phyloP scores from a whole-genome alignment of 2,888 invertebrate species.

The Drosophila cracens region DNA sequence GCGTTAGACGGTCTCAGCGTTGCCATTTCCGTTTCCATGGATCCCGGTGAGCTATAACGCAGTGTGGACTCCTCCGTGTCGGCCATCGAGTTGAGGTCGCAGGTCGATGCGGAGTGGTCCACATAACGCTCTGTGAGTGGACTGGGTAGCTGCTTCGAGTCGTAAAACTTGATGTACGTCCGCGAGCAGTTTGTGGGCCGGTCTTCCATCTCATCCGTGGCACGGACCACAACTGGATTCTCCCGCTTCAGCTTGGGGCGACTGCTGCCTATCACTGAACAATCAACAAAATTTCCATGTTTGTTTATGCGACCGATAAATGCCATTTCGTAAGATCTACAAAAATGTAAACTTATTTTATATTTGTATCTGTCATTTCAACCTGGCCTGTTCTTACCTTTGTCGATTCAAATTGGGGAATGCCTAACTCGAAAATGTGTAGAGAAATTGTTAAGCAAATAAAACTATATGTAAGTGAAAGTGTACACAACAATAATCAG shows the following conservation, averaged over 20 bases:
- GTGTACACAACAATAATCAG: slow-evolving; percentile 54
- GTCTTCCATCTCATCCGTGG: not conserved
- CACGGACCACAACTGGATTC: not conserved
- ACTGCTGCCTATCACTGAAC: slow-evolving; percentile 17
- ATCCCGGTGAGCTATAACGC: slow-evolving; percentile 41
- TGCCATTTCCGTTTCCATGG: slow-evolving; percentile 30
- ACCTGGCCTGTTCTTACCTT: not conserved
- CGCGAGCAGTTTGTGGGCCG: slow-evolving; percentile 36
- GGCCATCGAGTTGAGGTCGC: slow-evolving; percentile 49
- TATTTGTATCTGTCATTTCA: not conserved
- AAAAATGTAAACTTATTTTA: not conserved
- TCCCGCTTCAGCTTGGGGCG: slow-evolving; percentile 7
- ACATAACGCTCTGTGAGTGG: slow-evolving; percentile 50
- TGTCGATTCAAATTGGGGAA: slow-evolving; percentile 10
- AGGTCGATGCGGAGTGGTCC: slow-evolving; percentile 60
- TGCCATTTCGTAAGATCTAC: slow-evolving; percentile 46
- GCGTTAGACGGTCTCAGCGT: slow-evolving; percentile 6
- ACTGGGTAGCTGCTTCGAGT: slow-evolving; percentile 12
- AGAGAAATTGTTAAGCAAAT: slow-evolving; percentile 50
- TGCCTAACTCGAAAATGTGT: slow-evolving; percentile 26
- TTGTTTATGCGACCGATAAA: slow-evolving; percentile 64
- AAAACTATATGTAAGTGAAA: slow-evolving; percentile 41
- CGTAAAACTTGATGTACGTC: slow-evolving; percentile 60
- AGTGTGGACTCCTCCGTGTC: slow-evolving; percentile 68
- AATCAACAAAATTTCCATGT: slow-evolving; percentile 38